phyloP scores from a whole-genome alignment of 2,113 vertebrate species.

The Corynorhinus townsendii region DNA sequence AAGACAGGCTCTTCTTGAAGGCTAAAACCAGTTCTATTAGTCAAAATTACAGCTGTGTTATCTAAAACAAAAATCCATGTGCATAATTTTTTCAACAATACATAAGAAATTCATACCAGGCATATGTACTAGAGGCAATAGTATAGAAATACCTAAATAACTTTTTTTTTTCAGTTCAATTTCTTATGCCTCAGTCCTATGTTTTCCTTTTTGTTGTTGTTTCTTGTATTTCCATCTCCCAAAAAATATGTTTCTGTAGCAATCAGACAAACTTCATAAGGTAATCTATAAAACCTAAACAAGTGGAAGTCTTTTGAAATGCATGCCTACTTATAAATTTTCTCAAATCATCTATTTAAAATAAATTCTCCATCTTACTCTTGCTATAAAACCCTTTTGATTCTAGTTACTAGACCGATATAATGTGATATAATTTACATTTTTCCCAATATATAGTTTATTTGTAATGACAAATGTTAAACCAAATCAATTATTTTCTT shows the following conservation, averaged over 20 bases:
- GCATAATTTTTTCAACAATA: background rate
- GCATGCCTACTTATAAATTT: background rate
- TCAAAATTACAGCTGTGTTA: slow-evolving; percentile 91
- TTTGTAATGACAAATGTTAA: background rate
- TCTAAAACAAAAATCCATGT: slow-evolving; percentile 81
- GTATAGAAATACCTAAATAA: background rate
- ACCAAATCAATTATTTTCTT: background rate
- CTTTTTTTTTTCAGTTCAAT: background rate
- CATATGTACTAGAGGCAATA: background rate
- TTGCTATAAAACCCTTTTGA: background rate
- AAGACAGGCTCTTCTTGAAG: slow-evolving; percentile 84
- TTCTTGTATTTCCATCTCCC: background rate
- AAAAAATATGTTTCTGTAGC: background rate
- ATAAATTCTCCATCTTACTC: background rate
- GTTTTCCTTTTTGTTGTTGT: background rate
- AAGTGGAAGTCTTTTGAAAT: background rate
- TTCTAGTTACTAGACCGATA: background rate
- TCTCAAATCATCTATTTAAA: background rate
- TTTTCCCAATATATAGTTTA: background rate
- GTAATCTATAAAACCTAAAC: background rate
- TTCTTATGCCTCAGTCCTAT: background rate
- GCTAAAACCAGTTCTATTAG: slow-evolving; percentile 85
- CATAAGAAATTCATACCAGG: background rate
- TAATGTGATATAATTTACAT: background rate
- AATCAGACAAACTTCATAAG: background rate